Percentiles rank a stretch among this genome's conserved stretches.
Evolutionary conservation across 2,888 invertebrate species (phyloP).

Genomic region (Stenotaenia linearis): DNA sequence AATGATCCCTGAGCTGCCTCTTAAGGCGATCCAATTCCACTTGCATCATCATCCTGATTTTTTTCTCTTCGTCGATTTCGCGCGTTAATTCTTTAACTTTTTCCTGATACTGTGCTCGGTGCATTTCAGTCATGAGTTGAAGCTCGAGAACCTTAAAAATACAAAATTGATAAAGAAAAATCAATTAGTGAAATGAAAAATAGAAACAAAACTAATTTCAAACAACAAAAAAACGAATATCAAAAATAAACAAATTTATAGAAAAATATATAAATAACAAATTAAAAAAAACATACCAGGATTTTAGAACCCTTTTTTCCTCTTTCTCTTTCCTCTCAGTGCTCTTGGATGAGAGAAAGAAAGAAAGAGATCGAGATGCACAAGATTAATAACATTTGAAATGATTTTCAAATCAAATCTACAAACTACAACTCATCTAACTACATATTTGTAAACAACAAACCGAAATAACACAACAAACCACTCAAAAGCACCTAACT

Average conservation of each 20-base stretch:
- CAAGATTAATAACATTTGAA: not conserved
- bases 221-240: not conserved
- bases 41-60: constrained; percentile 47
- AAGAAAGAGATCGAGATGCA: not conserved
- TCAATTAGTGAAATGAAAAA: not conserved
- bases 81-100: constrained; percentile 39
- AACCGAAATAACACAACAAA: not conserved
- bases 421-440: not conserved
- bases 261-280: not conserved
- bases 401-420: not conserved
- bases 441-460: not conserved
- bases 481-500: not conserved
- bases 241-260: not conserved
- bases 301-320: not conserved
- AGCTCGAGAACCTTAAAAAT: not conserved
- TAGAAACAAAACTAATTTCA: not conserved
- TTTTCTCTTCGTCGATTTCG: constrained; percentile 47
- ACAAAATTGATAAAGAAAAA: not conserved
- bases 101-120: constrained; percentile 36
- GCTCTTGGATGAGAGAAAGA: not conserved
- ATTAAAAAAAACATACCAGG: not conserved
- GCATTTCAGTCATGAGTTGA: constrained; percentile 36
- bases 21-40: constrained; percentile 48
- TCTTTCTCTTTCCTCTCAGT: not conserved
- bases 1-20: constrained; percentile 38